phyloP scores from a whole-genome alignment of 2,888 invertebrate genomes.

The Ormyrus rosae region DNA sequence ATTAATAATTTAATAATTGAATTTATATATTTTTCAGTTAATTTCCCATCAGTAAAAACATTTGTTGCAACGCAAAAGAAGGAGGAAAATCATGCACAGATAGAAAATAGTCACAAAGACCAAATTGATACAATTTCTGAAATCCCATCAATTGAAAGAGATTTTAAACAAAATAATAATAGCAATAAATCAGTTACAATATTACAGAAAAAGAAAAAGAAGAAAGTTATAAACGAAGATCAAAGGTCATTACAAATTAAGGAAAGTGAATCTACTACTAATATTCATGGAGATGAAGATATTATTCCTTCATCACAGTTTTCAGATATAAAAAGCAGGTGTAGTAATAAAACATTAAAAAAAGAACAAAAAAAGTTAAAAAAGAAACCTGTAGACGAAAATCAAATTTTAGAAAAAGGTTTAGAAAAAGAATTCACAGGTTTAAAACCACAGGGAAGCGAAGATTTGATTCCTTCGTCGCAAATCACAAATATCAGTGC shows the following conservation, averaged over 20 bases:
- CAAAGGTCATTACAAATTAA: neutral
- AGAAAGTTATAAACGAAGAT: neutral
- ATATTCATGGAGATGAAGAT: too few species aligned
- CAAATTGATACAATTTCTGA: neutral
- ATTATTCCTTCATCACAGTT: neutral
- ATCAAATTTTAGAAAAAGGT: too few species aligned
- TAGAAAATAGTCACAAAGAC: neutral
- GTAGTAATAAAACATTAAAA: too few species aligned
- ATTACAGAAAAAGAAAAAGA: neutral
- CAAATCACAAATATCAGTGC: too few species aligned
- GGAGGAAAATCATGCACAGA: constrained; percentile 16
- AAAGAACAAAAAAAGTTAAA: too few species aligned
- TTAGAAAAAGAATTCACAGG: too few species aligned
- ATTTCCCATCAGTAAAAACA: constrained; percentile 42
- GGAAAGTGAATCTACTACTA: neutral
- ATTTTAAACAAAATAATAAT: neutral
- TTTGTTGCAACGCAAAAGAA: constrained; percentile 27
- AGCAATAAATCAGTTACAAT: neutral
- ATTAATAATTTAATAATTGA: neutral
- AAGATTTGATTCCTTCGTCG: too few species aligned
- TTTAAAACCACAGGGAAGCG: too few species aligned
- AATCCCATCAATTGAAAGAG: neutral
- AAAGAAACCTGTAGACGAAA: too few species aligned
- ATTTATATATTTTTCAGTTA: constrained; percentile 43
- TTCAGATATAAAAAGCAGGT: neutral